phyloP scores from a whole-genome alignment of 2,113 vertebrate genomes.

The Cephalopholis sonnerati region DNA sequence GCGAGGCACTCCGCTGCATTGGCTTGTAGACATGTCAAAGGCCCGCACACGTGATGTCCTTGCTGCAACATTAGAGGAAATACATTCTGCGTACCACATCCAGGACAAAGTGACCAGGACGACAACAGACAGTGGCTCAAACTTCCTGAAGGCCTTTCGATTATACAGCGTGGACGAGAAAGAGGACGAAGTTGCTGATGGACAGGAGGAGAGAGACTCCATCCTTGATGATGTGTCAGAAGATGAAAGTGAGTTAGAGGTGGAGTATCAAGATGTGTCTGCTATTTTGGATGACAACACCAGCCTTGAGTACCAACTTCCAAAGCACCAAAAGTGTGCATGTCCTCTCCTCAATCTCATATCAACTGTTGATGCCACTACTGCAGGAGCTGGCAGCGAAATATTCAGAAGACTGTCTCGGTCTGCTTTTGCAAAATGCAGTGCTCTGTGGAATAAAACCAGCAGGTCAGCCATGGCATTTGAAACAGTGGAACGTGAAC shows the following conservation, averaged over 20 bases:
- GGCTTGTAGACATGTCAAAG: slow-evolving; percentile 12
- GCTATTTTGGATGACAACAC: background rate
- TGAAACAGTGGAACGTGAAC: too few relatives aligned
- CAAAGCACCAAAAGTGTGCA: background rate
- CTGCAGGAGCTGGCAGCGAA: background rate
- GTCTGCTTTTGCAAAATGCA: slow-evolving; percentile 39
- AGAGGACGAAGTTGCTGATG: too few relatives aligned
- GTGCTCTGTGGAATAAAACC: background rate
- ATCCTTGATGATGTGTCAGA: background rate
- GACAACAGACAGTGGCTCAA: slow-evolving; percentile 12
- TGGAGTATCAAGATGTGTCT: background rate
- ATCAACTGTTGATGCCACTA: background rate
- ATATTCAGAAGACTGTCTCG: slow-evolving; percentile 27
- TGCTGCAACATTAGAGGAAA: slow-evolving; percentile 37
- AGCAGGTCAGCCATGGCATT: slow-evolving; percentile 7
- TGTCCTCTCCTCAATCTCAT: background rate
- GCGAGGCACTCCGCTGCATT: slow-evolving; percentile 29
- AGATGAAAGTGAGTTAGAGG: background rate
- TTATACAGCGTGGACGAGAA: too few relatives aligned
- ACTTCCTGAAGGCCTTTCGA: background rate
- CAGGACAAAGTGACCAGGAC: slow-evolving; percentile 30
- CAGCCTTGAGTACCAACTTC: background rate
- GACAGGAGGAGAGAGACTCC: background rate
- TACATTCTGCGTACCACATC: slow-evolving; percentile 46
- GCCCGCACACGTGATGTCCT: slow-evolving; percentile 9